Base-by-base conservation (phyloP, 37 sponge, comb jelly and placozoan species). In the Diacarnus erythraeanus region DNA sequence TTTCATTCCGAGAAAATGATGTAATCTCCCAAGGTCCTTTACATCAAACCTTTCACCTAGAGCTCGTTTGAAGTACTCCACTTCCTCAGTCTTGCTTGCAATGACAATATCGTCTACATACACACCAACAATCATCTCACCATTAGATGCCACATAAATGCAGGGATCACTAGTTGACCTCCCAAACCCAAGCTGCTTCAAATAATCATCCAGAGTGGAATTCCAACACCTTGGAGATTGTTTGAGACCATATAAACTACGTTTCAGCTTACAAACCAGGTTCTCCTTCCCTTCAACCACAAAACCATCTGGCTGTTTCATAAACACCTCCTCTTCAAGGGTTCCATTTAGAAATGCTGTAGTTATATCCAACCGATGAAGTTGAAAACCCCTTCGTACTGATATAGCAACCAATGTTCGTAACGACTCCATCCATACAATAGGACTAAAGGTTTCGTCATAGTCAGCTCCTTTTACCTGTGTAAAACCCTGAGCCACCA, bases 271-370 rank as follows among this genome's bases (percentile, higher is more conserved):
- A 64, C 86, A 85, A 3, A 80, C 86, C 21, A 89, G 42, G 42
- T 89, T 69, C 72, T 88, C 83, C 64, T 88, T 54, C 26, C 83
- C 84, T 20, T 84, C 58, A 29, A 20, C 63, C n/a, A 64, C 70
- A 79, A 83, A 89, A 77, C 89, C 78, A 75, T 89, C 83, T 10
- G 83, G n/a, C n/a, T n/a, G n/a, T n/a, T n/a, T n/a, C n/a, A n/a
- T n/a, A n/a, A n/a, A n/a, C n/a, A n/a, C n/a, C n/a, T n/a, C n/a
- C n/a, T n/a, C n/a, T n/a, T n/a, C n/a, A n/a, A n/a, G n/a, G n/a
- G n/a, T n/a, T n/a, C 83, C 73, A 67, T 88, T 81, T 17, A 81
- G 73, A 57, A 82, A 88, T 27, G 88, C 83, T 61, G 82, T 80
- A 33, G 69, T 79, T 18, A 72, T 64, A 59, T 88, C 80, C 58